Evolutionary conservation across 2,797 vertebrate genomes (phyloP), one percentile per base, ranked within the genome.

Genomic region (Lates japonicus): DNA sequence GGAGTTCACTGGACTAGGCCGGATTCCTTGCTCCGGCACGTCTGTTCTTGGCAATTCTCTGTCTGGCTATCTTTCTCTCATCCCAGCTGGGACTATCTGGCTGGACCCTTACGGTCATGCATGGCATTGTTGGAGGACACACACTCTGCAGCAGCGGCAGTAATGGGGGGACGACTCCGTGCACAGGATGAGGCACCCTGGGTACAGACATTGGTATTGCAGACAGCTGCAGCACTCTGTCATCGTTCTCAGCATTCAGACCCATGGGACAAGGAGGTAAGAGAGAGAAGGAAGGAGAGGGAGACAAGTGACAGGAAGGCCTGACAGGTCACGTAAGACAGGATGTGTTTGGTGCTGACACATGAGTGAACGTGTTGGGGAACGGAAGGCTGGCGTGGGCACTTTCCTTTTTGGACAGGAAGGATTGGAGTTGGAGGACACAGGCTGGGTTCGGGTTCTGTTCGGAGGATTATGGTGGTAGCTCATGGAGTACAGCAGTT

Each of bases 141-240:
- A 76, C 72, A 81, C 78, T 81, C 84, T 90, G 83, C 83, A 85
- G 59, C 42, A 64, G 86, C 76, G 84, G 83, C 81, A 88, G 88
- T 60, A 72, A 29, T 46, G 59, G 73, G 29, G 61, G 83, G 78
- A 2, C 58, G 10, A 96, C 98, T 96, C 93, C 98, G 97, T 98
- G 97, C 97, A 97, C 49, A 99, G 93, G 88, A 97, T 88, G 31
- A 97, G 85, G 73, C 95, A 95, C 90, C 93, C 96, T 91, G 97
- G 96, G 82, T 96, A 96, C 80, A 98, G 93, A 60, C 86, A 90
- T 92, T 96, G 97, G 93, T 97, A 98, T 75, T 99, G 98, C 92
- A 99, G 94, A 86, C 98, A 98, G 94, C 77, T 97, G 97, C 90
- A 99, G 94, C 82, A 99, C 97, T 25, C 97, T 94, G 81, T 99